A percentile compares a stretch with the other conserved stretches of the same genome.
Conservation (phyloP, 1,140 invertebrate genomes). For the Drosophila orosa region DNA sequence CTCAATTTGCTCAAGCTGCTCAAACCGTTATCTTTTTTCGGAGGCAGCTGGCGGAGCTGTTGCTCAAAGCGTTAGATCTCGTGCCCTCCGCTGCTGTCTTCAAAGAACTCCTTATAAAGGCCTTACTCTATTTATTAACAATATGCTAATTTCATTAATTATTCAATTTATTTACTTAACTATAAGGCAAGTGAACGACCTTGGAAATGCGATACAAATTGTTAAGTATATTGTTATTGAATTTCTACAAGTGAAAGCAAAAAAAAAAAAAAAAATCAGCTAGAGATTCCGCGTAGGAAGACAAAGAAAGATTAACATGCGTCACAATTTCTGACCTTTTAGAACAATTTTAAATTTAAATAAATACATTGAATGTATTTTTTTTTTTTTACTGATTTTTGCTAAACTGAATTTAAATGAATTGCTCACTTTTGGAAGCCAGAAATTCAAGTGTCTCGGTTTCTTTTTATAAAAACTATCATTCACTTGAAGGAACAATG, state of each 20-base stretch:
- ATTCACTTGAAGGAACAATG: conserved; percentile 16
- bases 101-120: not conserved
- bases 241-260: not conserved
- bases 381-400: no score
- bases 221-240: not conserved
- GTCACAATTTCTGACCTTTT: conserved; percentile 5
- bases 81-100: no score
- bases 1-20: no score
- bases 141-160: conserved; percentile 34
- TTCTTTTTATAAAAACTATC: conserved; percentile 11
- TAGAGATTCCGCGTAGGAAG: not conserved
- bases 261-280: not conserved
- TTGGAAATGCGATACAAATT: conserved; percentile 25
- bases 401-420: not conserved
- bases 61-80: no score
- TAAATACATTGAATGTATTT: not conserved
- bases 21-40: no score
- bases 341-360: not conserved
- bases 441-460: conserved; percentile 2
- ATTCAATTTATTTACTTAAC: conserved; percentile 12
- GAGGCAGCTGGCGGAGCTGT: no score
- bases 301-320: not conserved
- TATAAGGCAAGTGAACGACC: conserved; percentile 22
- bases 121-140: not conserved
- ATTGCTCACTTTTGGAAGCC: conserved; percentile 2